Evolutionary conservation across 2,888 invertebrate genomes (phyloP), one percentile per base, ranked within the genome.

Genomic region (Harpalus rubripes): DNA sequence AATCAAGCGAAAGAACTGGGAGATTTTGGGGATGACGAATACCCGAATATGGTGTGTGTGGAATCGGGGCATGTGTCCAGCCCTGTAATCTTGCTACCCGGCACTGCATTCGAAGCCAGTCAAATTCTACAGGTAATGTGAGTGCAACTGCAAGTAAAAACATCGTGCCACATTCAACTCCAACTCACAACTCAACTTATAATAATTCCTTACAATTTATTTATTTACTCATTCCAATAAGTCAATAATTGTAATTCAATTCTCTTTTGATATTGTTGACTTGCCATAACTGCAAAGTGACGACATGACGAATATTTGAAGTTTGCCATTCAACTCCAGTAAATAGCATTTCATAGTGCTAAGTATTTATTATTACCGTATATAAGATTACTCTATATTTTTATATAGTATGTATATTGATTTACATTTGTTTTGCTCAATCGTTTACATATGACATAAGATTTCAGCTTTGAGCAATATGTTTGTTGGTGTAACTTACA

Each of bases 1-100:
- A 98, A 98, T 89, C 96, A 96, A 91, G 98, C 98, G 32, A 96
- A 97, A 88, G 97, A 97, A 90, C 97, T 98, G 92, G 93, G 95
- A 1, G 98, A 98, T 92, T 98, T 98, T 91, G 98, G 98, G n/a
- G 98, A 98, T 91, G 98, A 98, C 89, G 98, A 98, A 92, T 98
- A 97, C 92, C 97, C 97, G 8, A 97, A 97, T 91, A 98, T 99
- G 98, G 94, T 98, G 88, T 99, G 98, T 91, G 97, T 99, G 86
- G 98, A 98, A 92, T 96, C 98, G 86, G 98, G 98, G 32, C 96
- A 96, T 89, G 97, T 98, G 22, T 96, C 96, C 87, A 94, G 95
- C 89, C 97, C 97, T 85, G 96, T 97, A 85, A 95, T 97, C 89
- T 93, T 98, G 87, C 92, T 97, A 89, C 97, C 98, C 85, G 97